Conservation (phyloP, 2,888 invertebrate species). For the Dryocosmus kuriphilus region DNA sequence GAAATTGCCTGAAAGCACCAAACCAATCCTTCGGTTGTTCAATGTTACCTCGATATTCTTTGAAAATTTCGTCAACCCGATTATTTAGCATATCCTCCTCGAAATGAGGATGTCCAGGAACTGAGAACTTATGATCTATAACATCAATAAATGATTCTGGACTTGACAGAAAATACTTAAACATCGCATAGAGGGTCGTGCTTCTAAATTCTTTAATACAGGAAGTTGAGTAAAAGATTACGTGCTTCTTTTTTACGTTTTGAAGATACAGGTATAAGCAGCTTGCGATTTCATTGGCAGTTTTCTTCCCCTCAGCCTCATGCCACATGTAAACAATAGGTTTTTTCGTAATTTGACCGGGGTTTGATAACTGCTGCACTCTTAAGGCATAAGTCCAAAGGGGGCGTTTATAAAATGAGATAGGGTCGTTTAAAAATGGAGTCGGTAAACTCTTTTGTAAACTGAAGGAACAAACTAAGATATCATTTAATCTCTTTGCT, state of each 20-base stretch:
- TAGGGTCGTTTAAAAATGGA: neutral
- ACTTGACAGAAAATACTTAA: neutral
- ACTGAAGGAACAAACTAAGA: slow-evolving; percentile 38
- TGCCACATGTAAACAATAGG: slow-evolving; percentile 55
- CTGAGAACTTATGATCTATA: slow-evolving; percentile 46
- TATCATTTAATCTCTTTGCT: no score
- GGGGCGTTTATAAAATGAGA: slow-evolving; percentile 13
- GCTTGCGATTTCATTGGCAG: slow-evolving; percentile 56
- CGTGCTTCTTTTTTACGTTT: neutral
- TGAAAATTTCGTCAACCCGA: slow-evolving; percentile 35
- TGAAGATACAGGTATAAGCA: slow-evolving; percentile 48
- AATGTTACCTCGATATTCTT: slow-evolving; percentile 25
- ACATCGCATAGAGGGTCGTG: neutral
- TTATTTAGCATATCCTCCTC: slow-evolving; percentile 45
- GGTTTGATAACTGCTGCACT: slow-evolving; percentile 15
- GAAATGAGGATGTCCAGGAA: slow-evolving; percentile 44
- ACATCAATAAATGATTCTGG: slow-evolving; percentile 30
- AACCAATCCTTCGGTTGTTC: slow-evolving; percentile 47
- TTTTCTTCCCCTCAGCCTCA: slow-evolving; percentile 54
- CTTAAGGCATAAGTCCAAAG: slow-evolving; percentile 49
- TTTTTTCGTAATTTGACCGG: neutral
- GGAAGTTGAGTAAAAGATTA: slow-evolving; percentile 39
- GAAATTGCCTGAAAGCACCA: neutral
- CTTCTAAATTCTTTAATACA: slow-evolving; percentile 18
- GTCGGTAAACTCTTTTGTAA: slow-evolving; percentile 41